Conservation (phyloP, 2,113 vertebrate species). For the Zeus faber region DNA sequence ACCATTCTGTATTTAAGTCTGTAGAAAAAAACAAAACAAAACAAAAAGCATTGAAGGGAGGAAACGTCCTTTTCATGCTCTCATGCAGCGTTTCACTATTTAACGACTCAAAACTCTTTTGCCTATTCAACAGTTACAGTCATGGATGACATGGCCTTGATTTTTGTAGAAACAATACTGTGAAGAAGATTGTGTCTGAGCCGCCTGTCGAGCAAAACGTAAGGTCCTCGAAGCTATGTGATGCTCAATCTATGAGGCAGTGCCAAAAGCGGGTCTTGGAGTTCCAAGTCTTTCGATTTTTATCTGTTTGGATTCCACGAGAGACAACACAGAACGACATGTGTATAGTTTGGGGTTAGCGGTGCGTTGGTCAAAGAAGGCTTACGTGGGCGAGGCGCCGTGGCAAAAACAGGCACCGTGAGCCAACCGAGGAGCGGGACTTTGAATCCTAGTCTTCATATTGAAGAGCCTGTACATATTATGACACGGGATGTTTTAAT, state of each 20-base stretch:
- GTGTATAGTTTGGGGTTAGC: not conserved
- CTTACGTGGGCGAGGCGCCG: too few species aligned
- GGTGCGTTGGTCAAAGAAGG: too few species aligned
- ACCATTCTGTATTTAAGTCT: too few species aligned
- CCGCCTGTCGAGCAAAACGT: not conserved
- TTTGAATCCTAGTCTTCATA: conserved; percentile 57
- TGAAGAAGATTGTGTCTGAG: conserved; percentile 18
- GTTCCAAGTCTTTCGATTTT: not conserved
- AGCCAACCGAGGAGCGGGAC: conserved; percentile 28
- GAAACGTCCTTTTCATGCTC: too few species aligned
- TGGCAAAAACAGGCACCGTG: not conserved
- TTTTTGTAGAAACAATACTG: conserved; percentile 15
- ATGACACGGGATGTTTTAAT: conserved; percentile 50
- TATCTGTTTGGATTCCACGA: not conserved
- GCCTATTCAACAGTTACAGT: not conserved
- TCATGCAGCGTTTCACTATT: too few species aligned
- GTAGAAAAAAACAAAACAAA: too few species aligned
- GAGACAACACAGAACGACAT: not conserved
- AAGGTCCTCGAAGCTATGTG: conserved; percentile 20
- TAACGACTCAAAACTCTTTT: too few species aligned
- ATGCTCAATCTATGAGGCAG: conserved; percentile 13
- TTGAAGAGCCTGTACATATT: conserved; percentile 71
- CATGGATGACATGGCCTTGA: conserved; percentile 12
- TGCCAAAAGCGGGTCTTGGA: conserved; percentile 8
- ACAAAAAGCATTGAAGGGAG: too few species aligned